phyloP scores from a whole-genome alignment of 2,797 vertebrate species.

The Tympanoctomys barrerae region DNA sequence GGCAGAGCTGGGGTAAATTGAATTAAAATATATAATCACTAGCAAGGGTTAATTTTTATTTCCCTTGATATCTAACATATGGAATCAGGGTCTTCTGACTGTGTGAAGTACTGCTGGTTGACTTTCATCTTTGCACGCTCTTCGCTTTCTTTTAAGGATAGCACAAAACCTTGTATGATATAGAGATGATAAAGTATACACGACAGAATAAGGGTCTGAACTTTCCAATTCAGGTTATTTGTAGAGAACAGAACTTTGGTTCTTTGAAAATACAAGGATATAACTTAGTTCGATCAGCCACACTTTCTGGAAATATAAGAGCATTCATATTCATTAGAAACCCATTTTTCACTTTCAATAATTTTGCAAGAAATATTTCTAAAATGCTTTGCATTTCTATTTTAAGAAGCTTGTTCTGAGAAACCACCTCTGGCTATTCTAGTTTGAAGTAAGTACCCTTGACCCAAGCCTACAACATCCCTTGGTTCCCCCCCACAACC shows the following conservation, averaged over 20 bases:
- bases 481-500: not conserved
- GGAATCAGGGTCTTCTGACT: not conserved
- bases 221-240: not conserved
- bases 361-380: conserved; percentile 17
- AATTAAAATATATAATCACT: not conserved
- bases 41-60: not conserved
- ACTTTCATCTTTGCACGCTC: not conserved
- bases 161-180: not conserved
- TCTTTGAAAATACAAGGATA: not conserved
- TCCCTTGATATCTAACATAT: not conserved
- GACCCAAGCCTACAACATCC: not conserved
- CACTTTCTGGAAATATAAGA: not conserved
- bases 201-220: not conserved
- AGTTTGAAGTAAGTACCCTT: not conserved
- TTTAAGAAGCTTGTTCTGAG: not conserved
- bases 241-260: not conserved
- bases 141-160: conserved; percentile 39
- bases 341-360: not conserved
- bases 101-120: not conserved
- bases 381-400: not conserved
- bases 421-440: not conserved
- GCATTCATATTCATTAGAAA: not conserved
- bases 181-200: not conserved
- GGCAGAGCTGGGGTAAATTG: not conserved
- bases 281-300: not conserved